Evolutionary conservation across 2,113 vertebrate species (phyloP), one percentile per base, ranked within the genome.

Genomic region (Melanostigma gelatinosum): DNA sequence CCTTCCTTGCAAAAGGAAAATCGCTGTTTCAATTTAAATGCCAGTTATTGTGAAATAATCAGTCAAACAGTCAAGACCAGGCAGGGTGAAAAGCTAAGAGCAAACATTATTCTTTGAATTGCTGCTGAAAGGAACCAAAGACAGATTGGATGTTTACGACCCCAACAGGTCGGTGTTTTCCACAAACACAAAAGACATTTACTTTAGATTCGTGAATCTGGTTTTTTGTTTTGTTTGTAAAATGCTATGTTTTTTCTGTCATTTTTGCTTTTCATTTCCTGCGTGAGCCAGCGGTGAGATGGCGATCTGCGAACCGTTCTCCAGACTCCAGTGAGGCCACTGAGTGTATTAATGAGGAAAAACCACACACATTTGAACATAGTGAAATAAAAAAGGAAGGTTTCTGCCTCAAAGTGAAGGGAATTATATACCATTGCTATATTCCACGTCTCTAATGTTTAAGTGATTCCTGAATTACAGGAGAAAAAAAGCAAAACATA

Each of bases 261-360:
- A 16, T 22, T 71, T 34, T 79, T 81, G 52, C 27, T 77, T 88
- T 88, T 90, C 87, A 89, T 84, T 91, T 86, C 85, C 81, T 83
- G 42, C 65, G 38, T n/a, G 27, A 80, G 75, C 61, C 75, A 27
- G 29, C 42, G 27, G 44, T 16, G 70, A 75, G 85, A 87, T 76
- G 69, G 7, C 10, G 2, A 82, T 82, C 72, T 74, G 52, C 69
- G 69, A 63, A 70, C 34, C 9, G 42, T 24, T 66, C 44, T 22
- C 66, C 60, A 18, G 65, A 61, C 70, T 65, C 57, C 15, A n/a
- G 20, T 38, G 71, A 74, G 58, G 29, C 34, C 62, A 24, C 24
- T 67, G 36, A 74, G 66, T 36, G 69, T 16, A 29, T 29, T 58
- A 12, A 50, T 8, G 67, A 66, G 64, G 63, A 40, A 72, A 86